These are phyloP conservation scores for Pelobates cultripes DNA, from an alignment of 2,797 vertebrate species.

Conservation along the genomic window DNA sequence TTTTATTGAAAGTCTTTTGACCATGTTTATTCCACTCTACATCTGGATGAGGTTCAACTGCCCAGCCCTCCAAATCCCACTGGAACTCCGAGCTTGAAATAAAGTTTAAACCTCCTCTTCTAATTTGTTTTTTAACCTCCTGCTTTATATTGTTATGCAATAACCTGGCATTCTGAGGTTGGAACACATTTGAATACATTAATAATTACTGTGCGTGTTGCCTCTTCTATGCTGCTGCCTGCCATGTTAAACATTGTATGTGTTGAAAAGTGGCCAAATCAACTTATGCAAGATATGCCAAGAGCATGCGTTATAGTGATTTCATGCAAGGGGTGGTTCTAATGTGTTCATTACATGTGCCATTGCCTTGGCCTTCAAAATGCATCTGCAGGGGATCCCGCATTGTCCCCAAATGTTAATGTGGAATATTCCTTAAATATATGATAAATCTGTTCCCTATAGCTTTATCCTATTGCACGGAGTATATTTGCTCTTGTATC, in stretches of 20 bases:
- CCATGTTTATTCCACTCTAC: slow-evolving; percentile 15
- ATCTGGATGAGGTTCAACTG: slow-evolving; percentile 34
- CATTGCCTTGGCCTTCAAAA: no score
- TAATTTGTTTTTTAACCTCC: neutral
- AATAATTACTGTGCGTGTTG: slow-evolving; percentile 2
- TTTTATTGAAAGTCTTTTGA: slow-evolving; percentile 1
- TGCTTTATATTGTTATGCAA: slow-evolving; percentile 28
- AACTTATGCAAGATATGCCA: no score
- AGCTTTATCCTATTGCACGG: no score
- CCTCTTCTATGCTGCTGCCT: neutral
- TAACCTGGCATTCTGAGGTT: slow-evolving; percentile 2
- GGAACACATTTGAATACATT: neutral
- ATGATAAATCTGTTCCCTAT: no score
- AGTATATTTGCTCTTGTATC: no score
- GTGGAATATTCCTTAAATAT: no score
- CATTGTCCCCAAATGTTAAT: no score
- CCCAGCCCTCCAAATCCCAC: slow-evolving; percentile 19
- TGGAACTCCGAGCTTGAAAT: slow-evolving; percentile 19
- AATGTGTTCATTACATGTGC: no score
- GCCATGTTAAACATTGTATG: slow-evolving; percentile 28
- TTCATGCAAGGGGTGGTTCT: no score
- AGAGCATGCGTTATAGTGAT: no score
- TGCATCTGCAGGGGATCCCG: no score
- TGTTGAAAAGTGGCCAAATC: slow-evolving; percentile 6
- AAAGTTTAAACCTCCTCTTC: slow-evolving; percentile 6